phyloP scores from a whole-genome alignment of 2,113 vertebrate species.

The Peromyscus californicus region DNA sequence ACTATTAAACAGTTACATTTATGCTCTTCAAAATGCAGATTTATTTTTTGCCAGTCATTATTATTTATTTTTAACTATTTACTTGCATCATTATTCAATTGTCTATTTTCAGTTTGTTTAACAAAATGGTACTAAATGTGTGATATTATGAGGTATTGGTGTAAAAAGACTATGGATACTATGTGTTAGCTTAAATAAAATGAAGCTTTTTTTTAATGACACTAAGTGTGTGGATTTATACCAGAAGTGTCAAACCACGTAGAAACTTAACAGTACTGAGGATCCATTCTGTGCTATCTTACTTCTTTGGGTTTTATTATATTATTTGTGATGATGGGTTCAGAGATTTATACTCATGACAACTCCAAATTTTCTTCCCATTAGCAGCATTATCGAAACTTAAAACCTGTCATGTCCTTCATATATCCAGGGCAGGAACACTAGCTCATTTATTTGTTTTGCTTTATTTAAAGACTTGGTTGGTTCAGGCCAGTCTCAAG shows the following conservation, averaged over 20 bases:
- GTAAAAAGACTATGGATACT: background rate
- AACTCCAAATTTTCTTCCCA: background rate
- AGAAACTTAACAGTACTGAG: rapidly evolving
- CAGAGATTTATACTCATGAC: background rate
- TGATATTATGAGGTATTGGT: background rate
- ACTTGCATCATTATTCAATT: background rate
- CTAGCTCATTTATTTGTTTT: background rate
- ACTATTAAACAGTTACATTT: background rate
- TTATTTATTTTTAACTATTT: background rate
- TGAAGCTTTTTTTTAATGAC: too few relatives aligned
- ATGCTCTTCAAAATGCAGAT: background rate
- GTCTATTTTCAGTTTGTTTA: background rate
- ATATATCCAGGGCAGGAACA: background rate
- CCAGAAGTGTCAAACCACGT: too few relatives aligned
- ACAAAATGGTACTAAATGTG: background rate
- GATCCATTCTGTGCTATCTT: background rate
- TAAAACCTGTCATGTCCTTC: background rate
- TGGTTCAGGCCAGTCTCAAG: background rate
- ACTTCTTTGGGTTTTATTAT: background rate
- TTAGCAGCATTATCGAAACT: background rate
- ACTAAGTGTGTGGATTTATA: background rate
- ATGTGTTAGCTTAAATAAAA: too few relatives aligned
- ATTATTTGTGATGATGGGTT: background rate
- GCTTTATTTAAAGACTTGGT: background rate
- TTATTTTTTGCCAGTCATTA: background rate